Percentiles rank a stretch among this genome's conserved stretches.
Conservation (phyloP, 2,797 vertebrate genomes). For the Peromyscus aztecus region DNA sequence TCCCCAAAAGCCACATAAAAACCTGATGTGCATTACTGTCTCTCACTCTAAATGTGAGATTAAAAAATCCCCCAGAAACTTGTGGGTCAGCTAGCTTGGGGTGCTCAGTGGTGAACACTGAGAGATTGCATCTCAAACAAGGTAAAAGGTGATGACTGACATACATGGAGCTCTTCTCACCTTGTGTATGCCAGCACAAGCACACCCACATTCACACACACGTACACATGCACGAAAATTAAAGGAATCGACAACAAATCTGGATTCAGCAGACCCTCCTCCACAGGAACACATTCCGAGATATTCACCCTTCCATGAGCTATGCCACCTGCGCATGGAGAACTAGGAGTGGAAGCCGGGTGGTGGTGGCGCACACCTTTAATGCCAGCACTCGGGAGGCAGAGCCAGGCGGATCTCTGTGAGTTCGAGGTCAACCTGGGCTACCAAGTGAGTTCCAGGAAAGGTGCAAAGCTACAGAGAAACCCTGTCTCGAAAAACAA, state of each 20-base stretch:
- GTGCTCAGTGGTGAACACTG: no score
- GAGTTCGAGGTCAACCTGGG: no score
- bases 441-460: no score
- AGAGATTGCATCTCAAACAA: not conserved
- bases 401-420: no score
- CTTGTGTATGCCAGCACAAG: no score
- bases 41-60: not conserved
- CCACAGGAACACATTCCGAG: not conserved
- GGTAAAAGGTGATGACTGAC: not conserved
- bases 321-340: not conserved
- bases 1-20: not conserved
- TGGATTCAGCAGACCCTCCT: no score
- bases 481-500: no score
- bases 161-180: no score
- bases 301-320: not conserved
- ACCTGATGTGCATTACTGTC: not conserved
- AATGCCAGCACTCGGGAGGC: no score
- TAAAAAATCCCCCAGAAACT: not conserved
- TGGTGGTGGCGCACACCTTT: no score
- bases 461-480: no score
- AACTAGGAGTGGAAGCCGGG: not conserved
- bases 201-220: not conserved
- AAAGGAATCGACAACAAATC: not conserved
- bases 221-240: not conserved
- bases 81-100: not conserved